Conservation (phyloP, 2,113 vertebrate species). For the Mola mola region DNA sequence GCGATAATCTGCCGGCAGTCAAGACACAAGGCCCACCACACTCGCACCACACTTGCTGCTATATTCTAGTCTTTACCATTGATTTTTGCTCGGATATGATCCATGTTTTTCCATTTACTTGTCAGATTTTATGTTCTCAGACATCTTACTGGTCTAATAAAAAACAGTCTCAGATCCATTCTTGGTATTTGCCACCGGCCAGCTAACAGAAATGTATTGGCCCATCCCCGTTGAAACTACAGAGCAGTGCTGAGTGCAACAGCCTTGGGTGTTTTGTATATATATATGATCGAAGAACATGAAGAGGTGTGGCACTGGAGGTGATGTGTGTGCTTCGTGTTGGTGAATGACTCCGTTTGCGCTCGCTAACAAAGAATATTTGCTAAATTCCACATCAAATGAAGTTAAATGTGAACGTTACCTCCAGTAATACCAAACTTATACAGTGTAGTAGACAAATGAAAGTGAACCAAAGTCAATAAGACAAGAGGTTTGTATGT, state of each 20-base stretch:
- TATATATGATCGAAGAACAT: conserved; percentile 5
- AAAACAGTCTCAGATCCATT: conserved; percentile 46
- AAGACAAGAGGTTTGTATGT: conserved; percentile 28
- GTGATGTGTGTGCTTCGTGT: conserved; percentile 13
- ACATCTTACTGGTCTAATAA: conserved; percentile 72
- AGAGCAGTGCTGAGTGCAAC: neutral
- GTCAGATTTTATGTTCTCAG: conserved; percentile 75
- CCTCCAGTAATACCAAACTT: conserved; percentile 18
- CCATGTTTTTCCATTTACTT: conserved; percentile 75
- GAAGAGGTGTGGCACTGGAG: conserved; percentile 3
- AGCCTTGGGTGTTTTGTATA: conserved; percentile 35
- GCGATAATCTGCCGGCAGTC: conserved; percentile 52
- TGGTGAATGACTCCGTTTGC: conserved; percentile 39
- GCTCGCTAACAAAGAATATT: conserved; percentile 60
- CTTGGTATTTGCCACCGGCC: conserved; percentile 32
- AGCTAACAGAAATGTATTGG: conserved; percentile 52
- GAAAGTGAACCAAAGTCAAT: conserved; percentile 57
- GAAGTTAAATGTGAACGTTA: conserved; percentile 51
- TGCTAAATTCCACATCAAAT: conserved; percentile 50
- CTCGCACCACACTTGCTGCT: conserved; percentile 23
- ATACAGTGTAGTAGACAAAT: conserved; percentile 42
- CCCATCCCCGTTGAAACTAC: conserved; percentile 4
- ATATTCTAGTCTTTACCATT: conserved; percentile 61
- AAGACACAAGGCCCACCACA: conserved; percentile 40
- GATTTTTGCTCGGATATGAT: conserved; percentile 63